Percentiles rank a stretch among this genome's conserved stretches.
Evolutionary conservation across 2,113 vertebrate genomes (phyloP).

Genomic region (Mesocricetus auratus): DNA sequence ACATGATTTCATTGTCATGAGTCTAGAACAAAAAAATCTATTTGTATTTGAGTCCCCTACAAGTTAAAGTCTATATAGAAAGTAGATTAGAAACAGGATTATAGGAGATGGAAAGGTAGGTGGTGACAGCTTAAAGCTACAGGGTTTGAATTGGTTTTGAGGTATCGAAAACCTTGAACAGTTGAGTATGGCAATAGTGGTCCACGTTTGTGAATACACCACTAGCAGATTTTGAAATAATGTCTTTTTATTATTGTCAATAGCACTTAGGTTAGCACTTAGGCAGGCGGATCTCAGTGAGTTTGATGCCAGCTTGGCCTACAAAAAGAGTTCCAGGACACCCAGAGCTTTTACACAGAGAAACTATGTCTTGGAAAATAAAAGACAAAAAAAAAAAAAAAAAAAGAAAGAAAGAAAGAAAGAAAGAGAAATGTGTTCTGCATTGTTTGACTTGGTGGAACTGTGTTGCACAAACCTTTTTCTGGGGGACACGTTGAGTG

Average conservation of each 20-base stretch:
- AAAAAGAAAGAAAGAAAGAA: background rate
- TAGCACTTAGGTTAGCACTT: background rate
- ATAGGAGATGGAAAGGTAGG: background rate
- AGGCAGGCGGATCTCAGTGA: too few species aligned
- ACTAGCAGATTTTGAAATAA: background rate
- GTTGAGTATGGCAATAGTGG: background rate
- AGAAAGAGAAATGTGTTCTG: background rate
- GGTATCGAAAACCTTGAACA: background rate
- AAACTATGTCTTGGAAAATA: too few species aligned
- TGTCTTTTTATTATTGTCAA: background rate
- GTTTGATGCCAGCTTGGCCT: too few species aligned
- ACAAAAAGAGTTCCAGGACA: too few species aligned
- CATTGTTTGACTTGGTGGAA: background rate
- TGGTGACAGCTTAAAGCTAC: background rate
- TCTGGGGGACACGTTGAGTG: background rate
- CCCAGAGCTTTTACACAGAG: too few species aligned
- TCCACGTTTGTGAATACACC: background rate
- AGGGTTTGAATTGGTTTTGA: background rate
- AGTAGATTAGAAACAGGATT: background rate
- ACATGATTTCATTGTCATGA: background rate
- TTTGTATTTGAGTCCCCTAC: background rate
- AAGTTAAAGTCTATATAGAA: background rate
- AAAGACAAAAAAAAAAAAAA: background rate
- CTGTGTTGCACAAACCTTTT: background rate
- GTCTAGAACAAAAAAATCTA: background rate